A percentile compares a stretch with the other conserved stretches of the same genome.
Evolutionary conservation across 1,140 invertebrate species (phyloP).

Genomic region (Portunus trituberculatus): DNA sequence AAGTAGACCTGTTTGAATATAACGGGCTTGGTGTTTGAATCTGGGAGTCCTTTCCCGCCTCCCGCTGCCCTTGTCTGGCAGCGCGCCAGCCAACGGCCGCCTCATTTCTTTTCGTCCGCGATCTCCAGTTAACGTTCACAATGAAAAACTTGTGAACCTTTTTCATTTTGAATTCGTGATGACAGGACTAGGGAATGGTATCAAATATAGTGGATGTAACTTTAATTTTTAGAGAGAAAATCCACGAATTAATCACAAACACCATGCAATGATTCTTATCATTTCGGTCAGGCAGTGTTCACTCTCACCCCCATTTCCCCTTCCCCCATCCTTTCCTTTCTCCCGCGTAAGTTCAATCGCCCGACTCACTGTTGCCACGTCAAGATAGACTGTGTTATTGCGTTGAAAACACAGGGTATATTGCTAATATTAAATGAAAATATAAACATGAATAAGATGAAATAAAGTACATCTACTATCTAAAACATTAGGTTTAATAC

Average conservation of each 20-base stretch:
- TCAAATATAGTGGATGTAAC: too few relatives aligned
- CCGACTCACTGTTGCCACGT: background rate
- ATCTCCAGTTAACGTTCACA: background rate
- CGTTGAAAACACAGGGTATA: background rate
- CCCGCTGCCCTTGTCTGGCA: constrained; percentile 30
- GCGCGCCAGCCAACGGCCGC: background rate
- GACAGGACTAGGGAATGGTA: background rate
- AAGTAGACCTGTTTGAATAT: background rate
- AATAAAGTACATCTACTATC: background rate
- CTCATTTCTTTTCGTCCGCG: background rate
- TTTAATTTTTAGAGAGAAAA: background rate
- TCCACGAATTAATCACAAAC: background rate
- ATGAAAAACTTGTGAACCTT: background rate
- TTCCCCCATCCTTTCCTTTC: constrained; percentile 27
- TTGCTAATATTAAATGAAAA: background rate
- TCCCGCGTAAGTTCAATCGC: constrained; percentile 41
- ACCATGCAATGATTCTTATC: background rate
- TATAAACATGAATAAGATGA: background rate
- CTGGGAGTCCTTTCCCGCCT: background rate
- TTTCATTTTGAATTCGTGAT: background rate
- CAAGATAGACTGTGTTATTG: background rate
- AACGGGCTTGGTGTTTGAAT: constrained; percentile 27
- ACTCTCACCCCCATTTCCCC: background rate
- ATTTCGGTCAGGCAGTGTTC: background rate
- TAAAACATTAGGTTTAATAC: background rate